A percentile compares a stretch with the other conserved stretches of the same genome.
Conservation (phyloP, 2,797 vertebrate genomes). For the Mormyrops attenuatus region DNA sequence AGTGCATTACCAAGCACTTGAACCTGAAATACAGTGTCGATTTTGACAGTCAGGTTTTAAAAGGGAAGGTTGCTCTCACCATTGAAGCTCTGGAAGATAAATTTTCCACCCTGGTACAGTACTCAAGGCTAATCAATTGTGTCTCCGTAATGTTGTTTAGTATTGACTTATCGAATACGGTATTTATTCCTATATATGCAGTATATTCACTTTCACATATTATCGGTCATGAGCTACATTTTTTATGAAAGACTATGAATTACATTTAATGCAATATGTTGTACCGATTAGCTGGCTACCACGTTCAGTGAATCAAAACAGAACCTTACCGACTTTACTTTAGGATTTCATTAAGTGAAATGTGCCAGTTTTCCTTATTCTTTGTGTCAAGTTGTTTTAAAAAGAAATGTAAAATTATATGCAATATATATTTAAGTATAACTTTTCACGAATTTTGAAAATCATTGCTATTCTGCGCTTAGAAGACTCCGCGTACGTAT, state of each 20-base stretch:
- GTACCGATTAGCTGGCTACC: not conserved
- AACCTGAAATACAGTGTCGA: slow-evolving; percentile 69
- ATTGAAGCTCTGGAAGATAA: slow-evolving; percentile 73
- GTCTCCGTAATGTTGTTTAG: not conserved
- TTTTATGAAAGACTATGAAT: not conserved
- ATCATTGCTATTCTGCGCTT: not conserved
- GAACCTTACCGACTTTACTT: not conserved
- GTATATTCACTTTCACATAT: not conserved
- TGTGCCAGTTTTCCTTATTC: not conserved
- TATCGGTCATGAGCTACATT: not conserved
- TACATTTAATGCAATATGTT: not conserved
- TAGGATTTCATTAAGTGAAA: not conserved
- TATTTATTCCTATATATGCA: not conserved
- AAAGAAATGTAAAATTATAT: not conserved
- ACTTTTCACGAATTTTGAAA: not conserved
- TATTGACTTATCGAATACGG: not conserved
- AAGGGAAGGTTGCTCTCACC: slow-evolving; percentile 66
- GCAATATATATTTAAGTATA: not conserved
- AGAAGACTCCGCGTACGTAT: not conserved
- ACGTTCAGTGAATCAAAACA: not conserved
- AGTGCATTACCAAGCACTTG: slow-evolving; percentile 74
- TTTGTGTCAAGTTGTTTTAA: not conserved
- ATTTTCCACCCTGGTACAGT: slow-evolving; percentile 71
- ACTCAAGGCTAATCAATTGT: not conserved
- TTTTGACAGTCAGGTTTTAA: slow-evolving; percentile 65